These are phyloP conservation scores for Meda fulgida DNA, from an alignment of 2,797 vertebrate species.

Conservation along the genomic window DNA sequence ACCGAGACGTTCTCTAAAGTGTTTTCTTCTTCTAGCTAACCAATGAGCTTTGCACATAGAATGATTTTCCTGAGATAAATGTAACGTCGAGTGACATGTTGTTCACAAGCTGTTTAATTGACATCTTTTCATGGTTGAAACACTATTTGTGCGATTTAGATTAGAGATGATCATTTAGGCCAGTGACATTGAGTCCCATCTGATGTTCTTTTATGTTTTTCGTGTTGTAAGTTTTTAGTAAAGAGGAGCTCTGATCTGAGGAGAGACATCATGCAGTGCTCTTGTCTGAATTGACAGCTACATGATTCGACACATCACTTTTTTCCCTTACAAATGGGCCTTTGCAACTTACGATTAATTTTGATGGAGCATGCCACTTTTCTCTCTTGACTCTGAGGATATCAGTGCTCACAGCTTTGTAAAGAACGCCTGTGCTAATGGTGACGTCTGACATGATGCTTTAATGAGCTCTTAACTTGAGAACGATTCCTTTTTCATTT, in stretches of 20 bases:
- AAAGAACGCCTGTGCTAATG: background rate
- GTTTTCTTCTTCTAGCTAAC: background rate
- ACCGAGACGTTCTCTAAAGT: no score
- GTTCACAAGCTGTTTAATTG: background rate
- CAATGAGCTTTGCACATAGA: background rate
- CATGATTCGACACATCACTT: background rate
- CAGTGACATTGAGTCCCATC: background rate
- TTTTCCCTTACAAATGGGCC: background rate
- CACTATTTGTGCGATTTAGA: background rate
- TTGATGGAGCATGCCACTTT: background rate
- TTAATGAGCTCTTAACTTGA: conserved; percentile 22
- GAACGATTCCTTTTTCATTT: background rate
- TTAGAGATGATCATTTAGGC: background rate
- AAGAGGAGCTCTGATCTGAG: background rate
- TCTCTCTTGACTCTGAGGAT: background rate
- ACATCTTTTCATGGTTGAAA: background rate
- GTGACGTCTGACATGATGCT: conserved; percentile 10
- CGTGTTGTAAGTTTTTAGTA: background rate
- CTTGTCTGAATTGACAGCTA: background rate
- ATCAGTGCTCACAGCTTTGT: background rate
- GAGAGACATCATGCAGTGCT: background rate
- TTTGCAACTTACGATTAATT: background rate
- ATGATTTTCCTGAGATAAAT: background rate
- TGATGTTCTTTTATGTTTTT: conserved; percentile 2
- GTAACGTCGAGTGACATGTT: background rate